Conservation (phyloP, 2,113 vertebrate genomes). For the Pelvicachromis taeniatus region DNA sequence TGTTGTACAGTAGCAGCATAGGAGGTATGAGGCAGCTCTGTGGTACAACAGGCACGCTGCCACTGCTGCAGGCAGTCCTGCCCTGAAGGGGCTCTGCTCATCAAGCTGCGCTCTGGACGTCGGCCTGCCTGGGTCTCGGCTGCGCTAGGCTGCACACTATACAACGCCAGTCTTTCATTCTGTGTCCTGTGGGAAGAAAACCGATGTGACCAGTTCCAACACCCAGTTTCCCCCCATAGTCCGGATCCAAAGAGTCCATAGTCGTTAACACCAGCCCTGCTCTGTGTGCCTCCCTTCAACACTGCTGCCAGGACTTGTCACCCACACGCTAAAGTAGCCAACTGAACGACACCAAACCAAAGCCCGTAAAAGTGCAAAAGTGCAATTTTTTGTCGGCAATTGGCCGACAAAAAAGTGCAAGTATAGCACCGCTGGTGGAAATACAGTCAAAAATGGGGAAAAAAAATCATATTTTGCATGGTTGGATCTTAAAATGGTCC, state of each 20-base stretch:
- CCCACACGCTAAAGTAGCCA: not conserved
- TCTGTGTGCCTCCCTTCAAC: not conserved
- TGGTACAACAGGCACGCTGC: not conserved
- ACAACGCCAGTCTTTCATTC: slow-evolving; percentile 53
- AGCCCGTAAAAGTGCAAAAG: not conserved
- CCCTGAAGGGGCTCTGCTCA: not conserved
- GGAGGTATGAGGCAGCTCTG: not conserved
- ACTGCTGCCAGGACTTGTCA: slow-evolving; percentile 17
- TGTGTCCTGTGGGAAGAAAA: slow-evolving; percentile 17
- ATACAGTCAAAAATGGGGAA: not conserved
- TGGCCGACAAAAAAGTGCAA: no score
- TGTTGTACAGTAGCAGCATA: slow-evolving; percentile 19
- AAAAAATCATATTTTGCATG: not conserved
- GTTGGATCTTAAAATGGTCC: not conserved
- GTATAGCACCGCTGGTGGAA: not conserved
- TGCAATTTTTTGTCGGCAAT: no score
- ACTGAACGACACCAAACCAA: not conserved
- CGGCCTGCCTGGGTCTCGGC: not conserved
- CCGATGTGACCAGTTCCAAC: slow-evolving; percentile 48
- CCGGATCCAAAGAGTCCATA: slow-evolving; percentile 7
- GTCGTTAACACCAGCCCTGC: not conserved
- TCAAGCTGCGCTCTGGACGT: slow-evolving; percentile 33
- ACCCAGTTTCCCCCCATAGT: slow-evolving; percentile 17
- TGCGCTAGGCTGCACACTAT: not conserved
- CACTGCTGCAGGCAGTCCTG: not conserved